Evolutionary conservation across 1,140 invertebrate genomes (phyloP), one percentile per base, ranked within the genome.

Genomic region (Papilio machaon): DNA sequence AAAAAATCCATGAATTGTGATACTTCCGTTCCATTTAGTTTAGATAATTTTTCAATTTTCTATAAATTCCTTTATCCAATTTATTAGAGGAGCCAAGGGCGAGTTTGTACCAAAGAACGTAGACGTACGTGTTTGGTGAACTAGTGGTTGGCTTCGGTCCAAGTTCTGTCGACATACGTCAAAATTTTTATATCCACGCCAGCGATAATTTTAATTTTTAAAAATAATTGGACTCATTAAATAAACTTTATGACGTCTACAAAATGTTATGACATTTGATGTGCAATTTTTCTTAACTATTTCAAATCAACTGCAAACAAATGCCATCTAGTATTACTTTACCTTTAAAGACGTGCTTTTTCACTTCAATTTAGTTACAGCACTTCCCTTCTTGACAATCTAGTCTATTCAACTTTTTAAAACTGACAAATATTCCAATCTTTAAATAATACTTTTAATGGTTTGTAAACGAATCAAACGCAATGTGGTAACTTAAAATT

Each of bases 131-230:
- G 52, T 54, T 15, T 38, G 15, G 64, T 35, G 23, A 70, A 17
- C 54, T 58, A 58, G 54, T 58, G 64, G 49, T 60, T 78, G 75
- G 75, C 58, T 60, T 8, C 6, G 11, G 52, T 52, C 75, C 75
- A 78, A 78, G 13, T 38, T 38, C 75, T 78, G 75, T 78, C 75
- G 35, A 78, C 75, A 78, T 78, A 60, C 75, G 75, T 78, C 75
- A 78, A 78, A 70, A 58, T 46, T 78, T 78, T 78, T 78, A 78
- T 78, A 38, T 77, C 35, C 23, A 54, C 49, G 75, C 54, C 75
- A 78, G 30, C 75, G 52, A 58, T n/a, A 38, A 30, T 8, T 54
- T 78, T 78, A 60, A 78, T 78, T 78, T 78, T 78, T 58, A 38
- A 38, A 38, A 58, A 54, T 78, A 78, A 78, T 78, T 78, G 52